Evolutionary conservation across 2,113 vertebrate species (phyloP), one percentile per base, ranked within the genome.

Genomic region (Chamaea fasciata): DNA sequence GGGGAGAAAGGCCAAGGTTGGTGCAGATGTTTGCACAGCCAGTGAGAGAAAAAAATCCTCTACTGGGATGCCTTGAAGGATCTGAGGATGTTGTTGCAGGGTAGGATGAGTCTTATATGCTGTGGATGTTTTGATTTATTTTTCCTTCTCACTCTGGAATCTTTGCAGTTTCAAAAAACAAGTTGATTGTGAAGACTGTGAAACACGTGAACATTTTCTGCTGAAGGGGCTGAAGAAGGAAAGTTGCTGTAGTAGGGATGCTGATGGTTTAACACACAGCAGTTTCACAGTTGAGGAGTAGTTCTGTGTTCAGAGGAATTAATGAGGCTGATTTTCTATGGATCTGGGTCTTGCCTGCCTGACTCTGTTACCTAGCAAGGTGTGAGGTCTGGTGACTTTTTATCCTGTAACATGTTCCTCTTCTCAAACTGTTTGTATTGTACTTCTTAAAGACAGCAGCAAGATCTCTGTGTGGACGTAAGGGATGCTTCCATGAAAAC

Each of bases 271-370:
- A 70, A 56, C 30, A 52, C 10, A 19, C 18, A n/a, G 63, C 2
- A 1, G 10, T 80, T 88, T 59, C 88, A 90, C 46, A 22, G 28
- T 9, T 90, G 59, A 81, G 67, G 30, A 68, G 55, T 10, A 41
- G 33, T 70, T 95, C 37, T 44, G 16, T 30, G 23, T 31, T 19
- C 33, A 23, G 59, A 37, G 30, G 82, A 90, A 77, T 94, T 93
- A 92, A 88, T 67, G 79, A 92, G 59, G n/a, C 63, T 90, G 55
- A 83, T 94, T 94, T 82, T 73, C 63, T 88, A 39, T 93, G 94
- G 68, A 90, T 93, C 83, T 93, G 88, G 88, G 59, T 93, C 82
- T 88, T 85, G n/a, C 84, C 52, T 89, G 30, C 73, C 37, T 49
- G 70, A 31, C 47, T 86, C 26, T 76, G 30, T 78, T 84, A 89